A percentile compares a stretch with the other conserved stretches of the same genome.
Conservation (phyloP, 2,797 vertebrate genomes). For the Ceyx erithaca region DNA sequence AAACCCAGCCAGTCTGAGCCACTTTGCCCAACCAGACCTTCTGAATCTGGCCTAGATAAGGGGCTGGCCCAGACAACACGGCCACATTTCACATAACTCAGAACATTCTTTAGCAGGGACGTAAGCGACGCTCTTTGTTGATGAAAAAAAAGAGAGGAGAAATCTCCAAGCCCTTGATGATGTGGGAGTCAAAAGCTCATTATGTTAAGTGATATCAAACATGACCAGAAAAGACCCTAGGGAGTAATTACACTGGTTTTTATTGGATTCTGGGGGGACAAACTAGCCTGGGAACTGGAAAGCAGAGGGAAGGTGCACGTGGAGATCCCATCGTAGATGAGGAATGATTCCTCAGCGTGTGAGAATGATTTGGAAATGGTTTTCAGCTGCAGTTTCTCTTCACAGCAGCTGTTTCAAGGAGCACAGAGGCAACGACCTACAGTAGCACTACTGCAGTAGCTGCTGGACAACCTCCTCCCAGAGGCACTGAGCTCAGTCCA, state of each 20-base stretch:
- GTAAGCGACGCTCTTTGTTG: conserved; percentile 74
- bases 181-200: conserved; percentile 62
- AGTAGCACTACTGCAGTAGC: not conserved
- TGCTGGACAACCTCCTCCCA: conserved; percentile 1
- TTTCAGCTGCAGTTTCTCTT: conserved; percentile 42
- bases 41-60: conserved; percentile 77
- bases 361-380: conserved; percentile 71
- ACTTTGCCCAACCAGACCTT: conserved; percentile 69
- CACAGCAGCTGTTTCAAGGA: not conserved
- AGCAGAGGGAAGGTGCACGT: conserved; percentile 16
- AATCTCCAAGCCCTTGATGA: conserved; percentile 62
- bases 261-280: conserved; percentile 69
- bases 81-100: conserved; percentile 66
- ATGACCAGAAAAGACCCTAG: conserved; percentile 62
- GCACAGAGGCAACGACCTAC: conserved; percentile 31
- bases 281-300: conserved; percentile 68
- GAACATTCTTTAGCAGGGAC: conserved; percentile 73
- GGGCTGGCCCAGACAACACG: conserved; percentile 74
- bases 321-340: conserved; percentile 66
- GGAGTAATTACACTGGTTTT: conserved; percentile 65
- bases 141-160: not conserved
- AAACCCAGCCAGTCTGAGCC: conserved; percentile 1
- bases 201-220: conserved; percentile 72
- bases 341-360: conserved; percentile 66
- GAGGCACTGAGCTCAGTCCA: not conserved